Evolutionary conservation across 2,113 vertebrate species (phyloP).

Genomic region (Pedetes capensis): DNA sequence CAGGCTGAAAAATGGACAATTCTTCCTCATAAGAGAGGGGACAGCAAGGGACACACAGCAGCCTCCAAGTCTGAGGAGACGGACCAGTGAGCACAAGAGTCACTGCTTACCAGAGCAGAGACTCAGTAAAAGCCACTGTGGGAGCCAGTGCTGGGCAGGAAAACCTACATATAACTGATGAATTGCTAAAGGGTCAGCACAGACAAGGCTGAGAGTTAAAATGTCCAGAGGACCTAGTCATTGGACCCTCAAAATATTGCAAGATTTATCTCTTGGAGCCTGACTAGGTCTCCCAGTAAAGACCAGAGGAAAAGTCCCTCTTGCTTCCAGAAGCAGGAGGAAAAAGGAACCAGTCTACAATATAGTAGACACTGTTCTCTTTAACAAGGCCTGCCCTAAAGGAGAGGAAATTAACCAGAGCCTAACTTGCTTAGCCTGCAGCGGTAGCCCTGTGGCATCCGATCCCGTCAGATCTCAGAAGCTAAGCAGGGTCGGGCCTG

Average conservation of each 20-base stretch:
- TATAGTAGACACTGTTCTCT: not conserved
- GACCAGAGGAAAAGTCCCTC: not conserved
- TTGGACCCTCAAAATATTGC: not conserved
- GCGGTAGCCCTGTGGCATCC: too few relatives aligned
- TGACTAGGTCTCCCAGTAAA: not conserved
- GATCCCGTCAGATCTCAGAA: too few relatives aligned
- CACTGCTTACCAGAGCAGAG: not conserved
- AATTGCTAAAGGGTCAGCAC: not conserved
- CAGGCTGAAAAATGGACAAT: not conserved
- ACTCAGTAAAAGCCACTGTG: not conserved
- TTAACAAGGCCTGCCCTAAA: not conserved
- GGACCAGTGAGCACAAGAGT: not conserved
- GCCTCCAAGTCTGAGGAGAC: not conserved
- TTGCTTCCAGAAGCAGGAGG: not conserved
- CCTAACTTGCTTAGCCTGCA: too few relatives aligned
- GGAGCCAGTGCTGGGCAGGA: not conserved
- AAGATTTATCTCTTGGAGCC: not conserved
- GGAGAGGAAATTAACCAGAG: not conserved
- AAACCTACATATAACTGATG: too few relatives aligned
- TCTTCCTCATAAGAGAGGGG: not conserved
- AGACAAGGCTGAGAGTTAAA: not conserved
- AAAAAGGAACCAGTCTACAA: not conserved
- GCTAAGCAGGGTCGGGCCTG: too few relatives aligned
- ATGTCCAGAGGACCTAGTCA: not conserved
- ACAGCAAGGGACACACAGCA: not conserved